Base-by-base conservation (phyloP, 2,888 invertebrate genomes). In the Pandemis cinnamomeana region DNA sequence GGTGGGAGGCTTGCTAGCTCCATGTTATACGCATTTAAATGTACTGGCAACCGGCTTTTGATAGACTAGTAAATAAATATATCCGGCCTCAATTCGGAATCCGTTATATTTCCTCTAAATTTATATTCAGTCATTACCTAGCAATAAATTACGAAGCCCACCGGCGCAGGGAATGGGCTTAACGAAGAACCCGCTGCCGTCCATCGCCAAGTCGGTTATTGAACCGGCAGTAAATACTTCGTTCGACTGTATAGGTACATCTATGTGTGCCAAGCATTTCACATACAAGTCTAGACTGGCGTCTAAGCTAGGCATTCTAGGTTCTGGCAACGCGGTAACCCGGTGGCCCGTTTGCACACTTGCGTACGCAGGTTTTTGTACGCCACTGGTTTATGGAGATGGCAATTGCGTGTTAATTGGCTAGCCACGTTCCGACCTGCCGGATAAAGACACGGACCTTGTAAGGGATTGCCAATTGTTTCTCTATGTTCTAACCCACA, bases 271-370 rank as follows among this genome's bases (percentile, higher is more conserved):
- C 76, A 79, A 79, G 79, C 83, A 83, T 87, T 87, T 87, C 86
- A 84, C 84, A 83, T 82, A 72, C 72, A 55, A 82, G 84, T 80
- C 83, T 83, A 83, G 83, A 80, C 81, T 72, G 73, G 77, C 73
- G 77, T 73, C 77, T 78, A 78, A 77, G 77, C 80, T 78, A 84
- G 82, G 83, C 86, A 86, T 86, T 88, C 88, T 87, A 88, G 87
- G 84, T 79, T 82, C 85, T 82, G 81, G 80, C 87, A 86, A 81
- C 81, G 83, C 86, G 86, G 88, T 91, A 82, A 92, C 92, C 91
- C 83, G 90, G 89, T 92, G 86, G 88, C 92, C 89, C 81, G 89
- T 77, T 92, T 87, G 88, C 90, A 88, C 87, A 89, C 88, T 89
- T 89, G 89, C 80, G 77, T 76, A 77, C 82, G 80, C 79, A 81